Evolutionary conservation across 2,113 vertebrate species (phyloP).

Genomic region (Carassius gibelio): DNA sequence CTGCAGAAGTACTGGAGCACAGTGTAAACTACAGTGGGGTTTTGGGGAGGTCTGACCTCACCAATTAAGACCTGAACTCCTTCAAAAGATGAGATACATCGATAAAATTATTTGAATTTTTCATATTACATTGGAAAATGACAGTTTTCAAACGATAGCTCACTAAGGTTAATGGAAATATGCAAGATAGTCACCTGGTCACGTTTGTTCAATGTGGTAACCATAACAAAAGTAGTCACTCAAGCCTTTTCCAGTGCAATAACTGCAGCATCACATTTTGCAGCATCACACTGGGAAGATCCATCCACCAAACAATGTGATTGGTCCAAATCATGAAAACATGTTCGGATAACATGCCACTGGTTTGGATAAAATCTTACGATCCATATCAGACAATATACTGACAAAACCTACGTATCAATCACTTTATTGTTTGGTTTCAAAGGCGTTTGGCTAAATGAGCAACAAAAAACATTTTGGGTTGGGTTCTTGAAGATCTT

Average conservation of each 20-base stretch:
- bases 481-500: not conserved
- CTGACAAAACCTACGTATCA: not conserved
- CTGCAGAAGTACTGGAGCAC: not conserved
- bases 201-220: not conserved
- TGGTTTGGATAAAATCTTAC: not conserved
- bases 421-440: not conserved
- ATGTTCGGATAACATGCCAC: not conserved
- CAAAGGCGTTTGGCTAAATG: not conserved
- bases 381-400: not conserved
- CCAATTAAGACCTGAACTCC: not conserved
- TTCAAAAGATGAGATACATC: not conserved
- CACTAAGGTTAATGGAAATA: not conserved
- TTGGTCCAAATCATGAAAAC: constrained; percentile 3
- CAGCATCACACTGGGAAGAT: not conserved
- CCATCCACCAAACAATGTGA: not conserved
- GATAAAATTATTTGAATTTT: not conserved
- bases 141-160: not conserved
- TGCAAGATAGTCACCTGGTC: not conserved
- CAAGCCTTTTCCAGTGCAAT: not conserved
- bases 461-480: not conserved
- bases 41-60: not conserved
- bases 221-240: not conserved
- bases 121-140: not conserved
- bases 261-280: too few species aligned
- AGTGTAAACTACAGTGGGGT: not conserved